phyloP scores from a whole-genome alignment of 92 coral and sea anemone genomes.

The Galaxea fascicularis region DNA sequence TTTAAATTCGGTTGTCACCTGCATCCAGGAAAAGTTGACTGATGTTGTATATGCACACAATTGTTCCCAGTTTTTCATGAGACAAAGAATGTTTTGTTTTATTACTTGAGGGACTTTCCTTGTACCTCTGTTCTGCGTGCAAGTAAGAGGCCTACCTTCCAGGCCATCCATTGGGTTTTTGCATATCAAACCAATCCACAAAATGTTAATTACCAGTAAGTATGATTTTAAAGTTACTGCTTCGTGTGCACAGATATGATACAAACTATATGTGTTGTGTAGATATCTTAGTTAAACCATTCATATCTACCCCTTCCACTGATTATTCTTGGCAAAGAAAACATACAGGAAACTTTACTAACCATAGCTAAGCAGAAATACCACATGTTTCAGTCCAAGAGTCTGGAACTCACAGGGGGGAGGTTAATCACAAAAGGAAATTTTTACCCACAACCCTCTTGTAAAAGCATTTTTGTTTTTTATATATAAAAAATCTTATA shows the following conservation, averaged over 20 bases:
- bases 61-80: conserved; percentile 31
- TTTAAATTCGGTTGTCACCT: conserved; percentile 45
- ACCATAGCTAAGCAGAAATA: too few species aligned
- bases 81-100: conserved; percentile 41
- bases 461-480: too few species aligned
- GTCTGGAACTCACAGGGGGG: too few species aligned
- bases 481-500: conserved; percentile 38
- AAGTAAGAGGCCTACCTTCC: conserved; percentile 43
- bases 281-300: too few species aligned
- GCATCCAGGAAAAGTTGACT: conserved; percentile 34
- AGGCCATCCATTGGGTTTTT: conserved; percentile 38
- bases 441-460: too few species aligned
- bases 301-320: conserved; percentile 37
- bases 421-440: too few species aligned
- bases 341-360: too few species aligned
- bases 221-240: conserved; percentile 40
- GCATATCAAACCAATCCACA: conserved; percentile 33
- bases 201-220: conserved; percentile 34
- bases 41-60: conserved; percentile 30
- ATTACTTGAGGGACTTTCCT: conserved; percentile 42
- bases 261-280: conserved; percentile 27
- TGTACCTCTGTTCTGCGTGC: conserved; percentile 39
- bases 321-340: conserved; percentile 19
- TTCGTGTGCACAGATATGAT: conserved; percentile 41
- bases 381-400: too few species aligned